phyloP scores from a whole-genome alignment of 2,797 vertebrate genomes.

The Mormyrus hasselquistii region DNA sequence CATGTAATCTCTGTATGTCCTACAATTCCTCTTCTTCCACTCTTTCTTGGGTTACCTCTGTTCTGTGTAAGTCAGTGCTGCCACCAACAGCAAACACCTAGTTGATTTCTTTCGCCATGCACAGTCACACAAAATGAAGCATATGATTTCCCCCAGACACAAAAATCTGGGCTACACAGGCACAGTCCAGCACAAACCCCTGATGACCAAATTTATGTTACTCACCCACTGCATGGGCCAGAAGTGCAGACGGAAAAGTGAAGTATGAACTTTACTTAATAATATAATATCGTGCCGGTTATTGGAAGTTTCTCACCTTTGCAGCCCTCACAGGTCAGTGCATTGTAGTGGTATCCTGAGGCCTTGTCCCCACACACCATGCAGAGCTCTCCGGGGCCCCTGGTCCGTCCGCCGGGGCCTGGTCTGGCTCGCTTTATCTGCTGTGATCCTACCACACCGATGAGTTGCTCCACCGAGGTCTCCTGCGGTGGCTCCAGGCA shows the following conservation, averaged over 20 bases:
- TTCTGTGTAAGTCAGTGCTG: neutral
- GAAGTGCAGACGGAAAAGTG: neutral
- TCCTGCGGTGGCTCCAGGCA: constrained; percentile 62
- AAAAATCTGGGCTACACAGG: neutral
- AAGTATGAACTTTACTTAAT: neutral
- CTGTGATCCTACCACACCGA: constrained; percentile 47
- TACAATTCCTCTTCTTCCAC: neutral
- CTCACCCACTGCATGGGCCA: neutral
- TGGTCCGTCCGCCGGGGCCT: constrained; percentile 59
- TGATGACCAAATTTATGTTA: neutral
- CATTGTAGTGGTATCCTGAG: constrained; percentile 91
- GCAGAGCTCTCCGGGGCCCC: constrained; percentile 85
- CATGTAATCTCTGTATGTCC: neutral
- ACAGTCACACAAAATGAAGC: neutral
- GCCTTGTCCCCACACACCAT: constrained; percentile 90
- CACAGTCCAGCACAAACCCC: neutral
- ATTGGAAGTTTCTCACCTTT: constrained; percentile 67
- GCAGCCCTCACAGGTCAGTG: constrained; percentile 90
- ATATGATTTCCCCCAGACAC: neutral
- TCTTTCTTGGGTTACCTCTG: neutral
- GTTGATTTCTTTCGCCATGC: neutral
- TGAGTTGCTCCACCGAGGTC: constrained; percentile 41
- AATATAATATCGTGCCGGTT: neutral
- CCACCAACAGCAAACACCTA: neutral
- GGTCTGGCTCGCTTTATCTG: constrained; percentile 65